A percentile compares a stretch with the other conserved stretches of the same genome.
Conservation (phyloP, 2,797 vertebrate genomes). For the Muscicapa striata region DNA sequence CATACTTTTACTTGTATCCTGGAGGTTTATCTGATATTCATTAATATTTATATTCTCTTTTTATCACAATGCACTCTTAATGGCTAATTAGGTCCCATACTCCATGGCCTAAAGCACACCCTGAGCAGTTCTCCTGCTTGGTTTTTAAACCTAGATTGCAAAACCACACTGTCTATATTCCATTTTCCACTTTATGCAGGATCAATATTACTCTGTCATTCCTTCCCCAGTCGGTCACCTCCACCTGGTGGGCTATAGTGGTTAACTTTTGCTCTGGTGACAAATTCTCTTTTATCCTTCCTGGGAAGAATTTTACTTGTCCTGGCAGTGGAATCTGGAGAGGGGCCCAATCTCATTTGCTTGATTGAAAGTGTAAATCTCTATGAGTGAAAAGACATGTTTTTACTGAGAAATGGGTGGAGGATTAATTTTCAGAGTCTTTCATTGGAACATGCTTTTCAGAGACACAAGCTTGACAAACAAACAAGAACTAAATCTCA, state of each 20-base stretch:
- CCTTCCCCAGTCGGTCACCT: background rate
- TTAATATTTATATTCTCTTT: slow-evolving; percentile 11
- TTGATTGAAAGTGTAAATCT: slow-evolving; percentile 39
- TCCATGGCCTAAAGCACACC: background rate
- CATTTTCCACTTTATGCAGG: background rate
- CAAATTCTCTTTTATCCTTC: background rate
- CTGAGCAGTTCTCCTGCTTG: background rate
- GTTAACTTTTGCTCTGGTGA: background rate
- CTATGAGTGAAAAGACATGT: background rate
- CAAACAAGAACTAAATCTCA: slow-evolving; percentile 55
- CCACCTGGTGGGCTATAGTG: background rate
- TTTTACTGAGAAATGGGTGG: slow-evolving; percentile 9
- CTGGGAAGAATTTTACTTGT: background rate
- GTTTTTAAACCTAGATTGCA: background rate
- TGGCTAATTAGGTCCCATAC: background rate
- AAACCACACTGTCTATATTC: background rate
- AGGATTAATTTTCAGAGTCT: slow-evolving; percentile 38
- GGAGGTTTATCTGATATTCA: background rate
- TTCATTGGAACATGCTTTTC: slow-evolving; percentile 44
- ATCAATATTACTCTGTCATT: background rate
- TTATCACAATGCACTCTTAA: background rate
- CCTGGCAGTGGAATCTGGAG: slow-evolving; percentile 25
- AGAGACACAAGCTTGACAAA: slow-evolving; percentile 49
- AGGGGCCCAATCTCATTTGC: slow-evolving; percentile 13
- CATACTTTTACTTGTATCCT: background rate